Evolutionary conservation across 2,797 vertebrate genomes (phyloP).

Genomic region (Rhodeus uyekii): DNA sequence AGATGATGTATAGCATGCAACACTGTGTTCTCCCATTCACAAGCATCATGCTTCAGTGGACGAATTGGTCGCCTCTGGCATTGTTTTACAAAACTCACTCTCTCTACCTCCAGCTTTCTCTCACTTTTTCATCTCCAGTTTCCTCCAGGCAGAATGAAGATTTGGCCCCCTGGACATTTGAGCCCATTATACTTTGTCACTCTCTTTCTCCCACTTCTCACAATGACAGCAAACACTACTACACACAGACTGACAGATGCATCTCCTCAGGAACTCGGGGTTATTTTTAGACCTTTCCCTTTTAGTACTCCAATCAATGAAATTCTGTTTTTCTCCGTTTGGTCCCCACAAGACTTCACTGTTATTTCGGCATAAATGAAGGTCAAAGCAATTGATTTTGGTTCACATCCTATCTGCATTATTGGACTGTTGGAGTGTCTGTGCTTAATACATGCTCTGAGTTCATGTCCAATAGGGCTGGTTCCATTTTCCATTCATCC

Average conservation of each 20-base stretch:
- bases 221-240: slow-evolving; percentile 31
- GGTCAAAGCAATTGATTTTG: slow-evolving; percentile 30
- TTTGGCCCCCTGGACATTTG: slow-evolving; percentile 34
- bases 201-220: slow-evolving; percentile 30
- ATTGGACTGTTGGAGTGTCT: slow-evolving; percentile 5
- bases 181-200: slow-evolving; percentile 28
- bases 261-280: slow-evolving; percentile 15
- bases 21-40: slow-evolving; percentile 13
- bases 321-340: slow-evolving; percentile 33
- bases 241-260: slow-evolving; percentile 26
- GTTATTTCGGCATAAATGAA: slow-evolving; percentile 7
- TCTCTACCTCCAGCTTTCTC: slow-evolving; percentile 11
- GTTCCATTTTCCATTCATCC: slow-evolving; percentile 40
- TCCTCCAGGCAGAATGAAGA: slow-evolving; percentile 30
- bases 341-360: slow-evolving; percentile 34
- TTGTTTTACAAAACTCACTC: slow-evolving; percentile 20
- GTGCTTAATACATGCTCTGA: slow-evolving; percentile 17
- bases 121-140: slow-evolving; percentile 1
- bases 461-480: slow-evolving; percentile 29
- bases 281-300: slow-evolving; percentile 27
- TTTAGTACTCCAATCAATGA: slow-evolving; percentile 39
- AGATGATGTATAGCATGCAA: not conserved
- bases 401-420: slow-evolving; percentile 9
- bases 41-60: slow-evolving; percentile 16
- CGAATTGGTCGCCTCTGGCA: slow-evolving; percentile 4